phyloP scores from a whole-genome alignment of 2,113 vertebrate genomes.

The Mustela nigripes region DNA sequence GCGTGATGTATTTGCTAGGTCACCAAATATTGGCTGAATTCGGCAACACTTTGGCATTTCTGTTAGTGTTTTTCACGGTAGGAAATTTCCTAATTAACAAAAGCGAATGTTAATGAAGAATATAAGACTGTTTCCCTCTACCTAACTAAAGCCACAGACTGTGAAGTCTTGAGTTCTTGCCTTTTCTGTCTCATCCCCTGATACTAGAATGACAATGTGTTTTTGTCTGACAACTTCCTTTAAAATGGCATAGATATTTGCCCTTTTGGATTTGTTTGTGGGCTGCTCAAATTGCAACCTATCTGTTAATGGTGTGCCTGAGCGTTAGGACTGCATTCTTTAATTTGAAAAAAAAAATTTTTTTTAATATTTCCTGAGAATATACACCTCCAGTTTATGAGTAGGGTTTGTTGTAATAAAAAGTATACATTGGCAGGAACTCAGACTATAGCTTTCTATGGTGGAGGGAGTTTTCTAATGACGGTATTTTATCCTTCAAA shows the following conservation, averaged over 20 bases:
- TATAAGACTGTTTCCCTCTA: not conserved
- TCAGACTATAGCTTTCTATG: not conserved
- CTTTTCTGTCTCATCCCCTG: not conserved
- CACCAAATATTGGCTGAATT: not conserved
- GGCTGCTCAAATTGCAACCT: not conserved
- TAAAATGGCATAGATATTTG: not conserved
- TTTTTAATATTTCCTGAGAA: slow-evolving; percentile 18
- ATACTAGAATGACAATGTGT: not conserved
- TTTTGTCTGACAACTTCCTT: not conserved
- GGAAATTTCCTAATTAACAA: not conserved
- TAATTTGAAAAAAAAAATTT: not conserved
- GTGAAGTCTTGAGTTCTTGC: not conserved
- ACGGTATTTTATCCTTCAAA: not conserved
- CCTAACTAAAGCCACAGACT: not conserved
- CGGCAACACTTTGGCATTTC: not conserved
- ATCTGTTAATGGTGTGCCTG: not conserved
- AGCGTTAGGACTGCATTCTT: not conserved
- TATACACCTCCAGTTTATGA: not conserved
- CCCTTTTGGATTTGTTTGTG: not conserved
- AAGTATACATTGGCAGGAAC: not conserved
- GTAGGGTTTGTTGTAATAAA: not conserved
- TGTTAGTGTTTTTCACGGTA: not conserved
- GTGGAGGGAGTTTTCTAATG: not conserved
- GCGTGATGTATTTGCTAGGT: not conserved
- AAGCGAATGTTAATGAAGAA: not conserved